Evolutionary conservation across 64 coral and sea anemone species (phyloP).

Genomic region (Montipora sp.): DNA sequence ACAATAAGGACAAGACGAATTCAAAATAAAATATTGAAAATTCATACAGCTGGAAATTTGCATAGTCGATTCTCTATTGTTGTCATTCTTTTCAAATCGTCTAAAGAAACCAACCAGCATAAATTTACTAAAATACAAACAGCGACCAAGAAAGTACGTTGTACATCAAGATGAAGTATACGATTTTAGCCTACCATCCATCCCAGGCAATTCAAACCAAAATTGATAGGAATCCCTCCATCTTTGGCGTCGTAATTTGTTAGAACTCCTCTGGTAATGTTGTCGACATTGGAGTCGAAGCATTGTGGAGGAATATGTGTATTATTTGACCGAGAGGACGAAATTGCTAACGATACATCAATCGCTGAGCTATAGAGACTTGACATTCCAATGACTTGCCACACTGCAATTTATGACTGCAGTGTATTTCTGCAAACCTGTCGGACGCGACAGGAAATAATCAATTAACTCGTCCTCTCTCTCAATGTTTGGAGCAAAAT

Average conservation of each 20-base stretch:
- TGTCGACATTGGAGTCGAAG: conserved; percentile 20
- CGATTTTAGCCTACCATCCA: conserved; percentile 81
- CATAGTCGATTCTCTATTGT: background rate
- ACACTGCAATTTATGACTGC: no score
- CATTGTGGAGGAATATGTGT: background rate
- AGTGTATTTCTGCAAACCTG: no score
- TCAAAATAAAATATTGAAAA: background rate
- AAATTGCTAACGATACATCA: background rate
- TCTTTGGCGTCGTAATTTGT: conserved; percentile 73
- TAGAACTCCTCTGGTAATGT: background rate
- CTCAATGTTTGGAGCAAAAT: no score
- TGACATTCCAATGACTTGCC: background rate
- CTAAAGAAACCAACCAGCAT: background rate
- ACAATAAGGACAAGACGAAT: background rate
- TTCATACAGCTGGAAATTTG: background rate
- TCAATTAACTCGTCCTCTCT: no score
- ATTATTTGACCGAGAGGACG: no score
- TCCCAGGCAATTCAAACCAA: conserved; percentile 87
- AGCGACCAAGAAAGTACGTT: background rate
- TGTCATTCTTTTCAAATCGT: background rate
- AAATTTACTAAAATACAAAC: background rate
- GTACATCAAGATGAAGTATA: background rate
- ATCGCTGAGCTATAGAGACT: background rate
- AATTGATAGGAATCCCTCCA: conserved; percentile 89
- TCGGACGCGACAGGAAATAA: no score